These are phyloP conservation scores for Synanceia verrucosa DNA, from an alignment of 2,797 vertebrate genomes.

Conservation along the genomic window DNA sequence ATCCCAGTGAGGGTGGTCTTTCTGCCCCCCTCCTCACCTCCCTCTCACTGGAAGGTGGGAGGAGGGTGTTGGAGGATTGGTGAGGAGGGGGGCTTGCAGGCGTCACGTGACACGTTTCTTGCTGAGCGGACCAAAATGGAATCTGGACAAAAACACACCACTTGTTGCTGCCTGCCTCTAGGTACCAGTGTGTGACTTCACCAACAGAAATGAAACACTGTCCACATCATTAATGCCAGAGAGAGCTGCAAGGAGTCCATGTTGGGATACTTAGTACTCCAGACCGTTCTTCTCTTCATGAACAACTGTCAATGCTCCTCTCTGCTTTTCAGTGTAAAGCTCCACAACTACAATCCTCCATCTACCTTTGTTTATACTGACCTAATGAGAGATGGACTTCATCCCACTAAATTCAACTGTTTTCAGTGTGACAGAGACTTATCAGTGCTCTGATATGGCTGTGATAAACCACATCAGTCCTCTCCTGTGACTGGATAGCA, in stretches of 20 bases:
- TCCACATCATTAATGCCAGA: slow-evolving; percentile 3
- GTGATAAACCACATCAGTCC: slow-evolving; percentile 53
- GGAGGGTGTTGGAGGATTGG: slow-evolving; percentile 46
- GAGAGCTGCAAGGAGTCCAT: background rate
- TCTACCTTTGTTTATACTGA: background rate
- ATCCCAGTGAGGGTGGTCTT: slow-evolving; percentile 89
- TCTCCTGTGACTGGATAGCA: slow-evolving; percentile 34
- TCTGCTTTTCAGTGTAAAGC: background rate
- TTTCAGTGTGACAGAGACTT: slow-evolving; percentile 43
- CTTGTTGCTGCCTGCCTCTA: slow-evolving; percentile 82
- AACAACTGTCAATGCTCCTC: background rate
- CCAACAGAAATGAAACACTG: background rate
- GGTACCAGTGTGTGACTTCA: slow-evolving; percentile 39
- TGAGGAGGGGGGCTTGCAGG: slow-evolving; percentile 44
- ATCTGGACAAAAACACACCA: slow-evolving; percentile 83
- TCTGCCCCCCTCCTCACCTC: slow-evolving; percentile 44
- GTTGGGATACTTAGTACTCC: background rate
- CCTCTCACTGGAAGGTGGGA: slow-evolving; percentile 69
- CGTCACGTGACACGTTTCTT: slow-evolving; percentile 83
- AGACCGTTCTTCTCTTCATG: background rate
- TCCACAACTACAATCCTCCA: background rate
- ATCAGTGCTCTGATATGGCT: slow-evolving; percentile 48
- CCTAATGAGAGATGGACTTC: background rate
- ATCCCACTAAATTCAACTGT: slow-evolving; percentile 19
- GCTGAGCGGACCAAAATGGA: slow-evolving; percentile 84